These are phyloP conservation scores for Gnathochromis pfefferi DNA, from an alignment of 2,113 vertebrate species.

Conservation along the genomic window DNA sequence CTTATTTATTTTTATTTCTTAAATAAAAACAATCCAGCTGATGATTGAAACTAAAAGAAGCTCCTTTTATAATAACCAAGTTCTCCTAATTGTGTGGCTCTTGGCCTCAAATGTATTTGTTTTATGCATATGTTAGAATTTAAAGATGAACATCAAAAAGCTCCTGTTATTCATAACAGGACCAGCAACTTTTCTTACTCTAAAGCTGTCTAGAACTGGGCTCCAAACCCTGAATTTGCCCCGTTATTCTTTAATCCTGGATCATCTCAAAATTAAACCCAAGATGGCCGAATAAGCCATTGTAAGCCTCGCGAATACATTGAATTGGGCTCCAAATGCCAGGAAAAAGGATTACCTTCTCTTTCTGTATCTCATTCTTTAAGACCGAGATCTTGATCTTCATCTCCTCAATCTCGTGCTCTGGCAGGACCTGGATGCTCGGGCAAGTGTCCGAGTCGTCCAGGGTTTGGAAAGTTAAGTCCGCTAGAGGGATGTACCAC, in stretches of 20 bases:
- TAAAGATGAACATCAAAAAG: not conserved
- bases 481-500: slow-evolving; percentile 95
- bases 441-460: slow-evolving; percentile 88
- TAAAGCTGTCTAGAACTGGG: not conserved
- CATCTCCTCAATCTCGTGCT: slow-evolving; percentile 96
- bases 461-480: slow-evolving; percentile 86
- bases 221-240: not conserved
- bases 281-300: not conserved
- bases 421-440: slow-evolving; percentile 86
- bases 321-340: not conserved
- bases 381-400: slow-evolving; percentile 96
- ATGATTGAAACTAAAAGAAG: not conserved
- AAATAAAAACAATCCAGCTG: not conserved
- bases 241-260: not conserved
- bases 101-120: not conserved
- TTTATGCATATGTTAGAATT: not conserved
- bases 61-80: not conserved
- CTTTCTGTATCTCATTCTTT: slow-evolving; percentile 96
- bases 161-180: not conserved
- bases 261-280: not conserved
- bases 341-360: slow-evolving; percentile 72
- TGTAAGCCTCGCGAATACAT: not conserved
- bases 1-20: not conserved
- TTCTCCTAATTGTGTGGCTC: not conserved
- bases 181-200: not conserved